Evolutionary conservation across 37 sponge, comb jelly and placozoan genomes (phyloP), one percentile per base, ranked within the genome.

Genomic region (Aplysina aerophoba): DNA sequence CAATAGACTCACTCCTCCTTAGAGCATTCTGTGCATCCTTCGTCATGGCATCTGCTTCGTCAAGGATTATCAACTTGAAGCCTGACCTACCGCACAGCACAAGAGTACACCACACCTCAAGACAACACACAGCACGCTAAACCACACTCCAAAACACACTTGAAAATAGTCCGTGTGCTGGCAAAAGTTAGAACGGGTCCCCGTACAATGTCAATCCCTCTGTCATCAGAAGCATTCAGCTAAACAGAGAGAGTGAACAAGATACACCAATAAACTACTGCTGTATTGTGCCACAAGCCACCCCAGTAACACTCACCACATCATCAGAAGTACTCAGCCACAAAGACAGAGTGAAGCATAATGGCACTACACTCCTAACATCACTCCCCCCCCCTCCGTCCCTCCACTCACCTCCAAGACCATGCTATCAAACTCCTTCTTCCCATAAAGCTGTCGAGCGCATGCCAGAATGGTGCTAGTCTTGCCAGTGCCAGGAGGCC

Each of bases 31-130:
- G 99, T 31, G 99, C 99, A 82, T 96, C 97, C 44, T 90, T 94
- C 0, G 99, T 98, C 99, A 98, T 98, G 20, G 97, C 97, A 69
- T 98, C 99, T 17, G 99, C 97, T 71, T 98, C 99, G 65, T 98
- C 99, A 20, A 98, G 86, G 27, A 98, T 96, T 30, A 98, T 86
- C 62, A 98, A 59, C 72, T 98, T 98, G 73, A 96, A 98, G 0
- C 97, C 96, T 41, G 95, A 93, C 24, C 94, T 85, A 59, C 25
- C 16, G 11, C 24, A 36, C 50, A 44, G 50, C 8, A 8, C 50
- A 44, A 11, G 8, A 44, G 3, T 44, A 35, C 4, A 73, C 27
- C 14, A 36, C 14, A 73, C 38, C 75, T 22, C 34, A 24, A 35
- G 3, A 8, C 50, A 31, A 17, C 27, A 64, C 81, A 25, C 56